Base-by-base conservation (phyloP, 2,113 vertebrate genomes). In the Gambusia holbrooki region DNA sequence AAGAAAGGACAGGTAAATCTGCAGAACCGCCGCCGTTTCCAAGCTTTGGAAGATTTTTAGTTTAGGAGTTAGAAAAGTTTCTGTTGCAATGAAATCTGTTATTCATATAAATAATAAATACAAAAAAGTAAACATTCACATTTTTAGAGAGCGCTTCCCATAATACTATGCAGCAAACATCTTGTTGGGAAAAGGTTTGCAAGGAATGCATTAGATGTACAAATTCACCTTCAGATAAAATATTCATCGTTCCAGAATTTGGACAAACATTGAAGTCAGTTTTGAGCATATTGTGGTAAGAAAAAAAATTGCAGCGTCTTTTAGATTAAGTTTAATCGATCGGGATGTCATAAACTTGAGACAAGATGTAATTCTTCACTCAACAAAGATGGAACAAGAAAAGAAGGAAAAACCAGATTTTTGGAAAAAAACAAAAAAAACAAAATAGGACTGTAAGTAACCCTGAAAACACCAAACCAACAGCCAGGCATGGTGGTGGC, bases 1-100 rank as follows among this genome's bases (percentile, higher is more conserved):
- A 98, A 93, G 79, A 98, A 96, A 86, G 89, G 94, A 30, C 97
- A 99, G 96, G 98, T 99, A 93, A 83, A 19, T n/a, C 62, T 29
- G 2, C 22, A 12, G 51, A n/a, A 58, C 2, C 3, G 22, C 22
- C 17, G 22, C 25, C 17, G 5, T 48, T 48, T 48, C 15, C 51
- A 54, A 54, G 22, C 19, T n/a, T 25, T 25, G 51, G 19, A 9
- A 54, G 51, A 54, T n/a, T 54, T 54, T 25, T 54, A 10, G 22
- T 54, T 58, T 58, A 25, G 25, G 40, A 19, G 6, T 51, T 51
- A 9, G 25, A n/a, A 58, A 58, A 3, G 9, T n/a, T 58, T 10
- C 6, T 58, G 51, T 7, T 58, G 51, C 22, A 58, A 14, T 62
- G 6, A 30, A 62, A 62, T 17, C 29, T 62, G 27, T 32, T 29